Percentiles rank a stretch among this genome's conserved stretches.
Conservation (phyloP, 2,797 vertebrate genomes). For the Poecilia gillii region DNA sequence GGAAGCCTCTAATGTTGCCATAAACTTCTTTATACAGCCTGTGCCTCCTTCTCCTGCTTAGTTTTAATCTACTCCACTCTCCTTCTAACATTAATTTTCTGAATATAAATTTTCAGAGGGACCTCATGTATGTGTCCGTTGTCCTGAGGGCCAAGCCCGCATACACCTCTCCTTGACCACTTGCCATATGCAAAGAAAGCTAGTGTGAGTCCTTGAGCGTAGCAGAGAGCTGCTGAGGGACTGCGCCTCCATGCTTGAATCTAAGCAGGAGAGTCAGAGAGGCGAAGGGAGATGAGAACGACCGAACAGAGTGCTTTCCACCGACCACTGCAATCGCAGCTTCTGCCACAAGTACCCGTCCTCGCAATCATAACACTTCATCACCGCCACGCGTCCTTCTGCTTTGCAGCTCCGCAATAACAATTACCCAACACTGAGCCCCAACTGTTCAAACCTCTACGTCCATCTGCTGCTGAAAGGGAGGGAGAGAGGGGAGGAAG, state of each 20-base stretch:
- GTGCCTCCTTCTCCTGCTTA: slow-evolving; percentile 36
- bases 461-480: slow-evolving; percentile 61
- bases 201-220: slow-evolving; percentile 48
- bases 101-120: slow-evolving; percentile 70
- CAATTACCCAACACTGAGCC: slow-evolving; percentile 60
- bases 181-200: slow-evolving; percentile 25
- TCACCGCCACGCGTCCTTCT: slow-evolving; percentile 55
- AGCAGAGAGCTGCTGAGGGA: slow-evolving; percentile 47
- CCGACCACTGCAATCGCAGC: slow-evolving; percentile 44
- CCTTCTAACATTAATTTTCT: slow-evolving; percentile 56
- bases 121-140: slow-evolving; percentile 64
- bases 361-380: slow-evolving; percentile 61
- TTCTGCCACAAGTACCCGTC: slow-evolving; percentile 49
- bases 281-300: slow-evolving; percentile 25
- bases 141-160: slow-evolving; percentile 42
- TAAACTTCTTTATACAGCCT: slow-evolving; percentile 44
- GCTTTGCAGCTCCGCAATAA: slow-evolving; percentile 57
- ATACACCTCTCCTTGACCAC: slow-evolving; percentile 52
- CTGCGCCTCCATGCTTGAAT: slow-evolving; percentile 19
- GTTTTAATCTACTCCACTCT: slow-evolving; percentile 60
- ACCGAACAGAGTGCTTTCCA: slow-evolving; percentile 51
- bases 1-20: slow-evolving; percentile 53
- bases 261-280: slow-evolving; percentile 17
- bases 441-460: slow-evolving; percentile 62
- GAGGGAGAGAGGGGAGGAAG: slow-evolving; percentile 10